A percentile compares a stretch with the other conserved stretches of the same genome.
These are phyloP conservation scores for Hyperoplus immaculatus DNA, from an alignment of 2,797 vertebrate species.

Conservation along the genomic window DNA sequence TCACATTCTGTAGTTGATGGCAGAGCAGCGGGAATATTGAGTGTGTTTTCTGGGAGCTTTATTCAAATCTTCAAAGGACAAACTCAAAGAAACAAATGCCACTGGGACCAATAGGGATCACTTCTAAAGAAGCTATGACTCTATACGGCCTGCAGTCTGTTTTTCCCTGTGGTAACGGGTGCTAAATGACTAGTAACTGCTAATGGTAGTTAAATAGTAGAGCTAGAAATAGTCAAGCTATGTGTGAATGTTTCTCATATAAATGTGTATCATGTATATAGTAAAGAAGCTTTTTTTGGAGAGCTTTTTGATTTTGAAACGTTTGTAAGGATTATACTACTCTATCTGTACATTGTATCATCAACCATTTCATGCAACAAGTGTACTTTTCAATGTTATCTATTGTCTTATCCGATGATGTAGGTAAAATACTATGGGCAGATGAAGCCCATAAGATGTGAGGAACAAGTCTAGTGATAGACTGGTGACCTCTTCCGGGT, in stretches of 20 bases:
- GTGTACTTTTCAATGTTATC: slow-evolving; percentile 11
- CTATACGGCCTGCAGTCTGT: not conserved
- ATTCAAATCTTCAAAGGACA: slow-evolving; percentile 10
- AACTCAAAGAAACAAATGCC: slow-evolving; percentile 20
- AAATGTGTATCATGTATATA: not conserved
- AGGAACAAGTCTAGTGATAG: not conserved
- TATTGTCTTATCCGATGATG: slow-evolving; percentile 2
- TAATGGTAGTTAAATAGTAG: not conserved
- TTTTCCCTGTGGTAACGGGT: not conserved
- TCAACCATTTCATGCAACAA: not conserved
- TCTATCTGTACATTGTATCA: not conserved
- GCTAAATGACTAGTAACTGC: slow-evolving; percentile 5
- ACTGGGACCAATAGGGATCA: not conserved
- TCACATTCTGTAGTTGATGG: slow-evolving; percentile 36
- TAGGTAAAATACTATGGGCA: not conserved
- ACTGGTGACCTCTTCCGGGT: no score
- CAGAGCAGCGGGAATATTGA: not conserved
- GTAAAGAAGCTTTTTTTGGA: not conserved
- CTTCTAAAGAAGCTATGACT: not conserved
- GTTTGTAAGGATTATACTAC: not conserved
- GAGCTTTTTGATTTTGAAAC: not conserved
- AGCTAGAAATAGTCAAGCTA: not conserved
- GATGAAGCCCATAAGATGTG: slow-evolving; percentile 13
- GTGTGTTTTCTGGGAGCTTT: slow-evolving; percentile 7
- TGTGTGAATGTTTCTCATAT: slow-evolving; percentile 4